Evolutionary conservation across 2,888 invertebrate genomes (phyloP).

Genomic region (Drosophila kuntzei): DNA sequence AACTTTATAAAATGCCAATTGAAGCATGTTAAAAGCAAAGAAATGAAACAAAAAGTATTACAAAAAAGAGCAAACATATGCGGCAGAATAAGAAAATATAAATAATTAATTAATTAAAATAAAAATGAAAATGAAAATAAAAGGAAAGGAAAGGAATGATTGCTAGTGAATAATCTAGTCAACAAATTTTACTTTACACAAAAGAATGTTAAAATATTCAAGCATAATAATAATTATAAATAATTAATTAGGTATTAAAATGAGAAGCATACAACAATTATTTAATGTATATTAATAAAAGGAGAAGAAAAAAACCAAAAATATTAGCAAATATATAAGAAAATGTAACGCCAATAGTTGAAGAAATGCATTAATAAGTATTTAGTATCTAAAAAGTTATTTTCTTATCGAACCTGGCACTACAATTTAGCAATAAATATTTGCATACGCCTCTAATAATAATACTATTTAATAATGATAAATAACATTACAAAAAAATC

Average conservation of each 20-base stretch:
- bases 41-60: conserved; percentile 50
- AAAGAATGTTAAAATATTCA: conserved; percentile 48
- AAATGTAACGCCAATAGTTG: conserved; percentile 37
- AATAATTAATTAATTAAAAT: conserved; percentile 7
- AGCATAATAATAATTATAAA: conserved; percentile 51
- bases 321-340: not conserved
- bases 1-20: conserved; percentile 49
- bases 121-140: conserved; percentile 9
- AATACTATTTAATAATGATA: conserved; percentile 24
- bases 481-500: conserved; percentile 16
- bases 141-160: conserved; percentile 11
- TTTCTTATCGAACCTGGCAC: conserved; percentile 81
- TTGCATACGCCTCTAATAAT: conserved; percentile 44
- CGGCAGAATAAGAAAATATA: conserved; percentile 22
- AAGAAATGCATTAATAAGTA: conserved; percentile 36
- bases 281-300: conserved; percentile 17
- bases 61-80: conserved; percentile 15
- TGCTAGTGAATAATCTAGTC: conserved; percentile 63
- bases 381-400: conserved; percentile 53
- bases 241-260: conserved; percentile 24
- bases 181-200: conserved; percentile 66
- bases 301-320: not conserved
- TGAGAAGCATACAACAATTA: conserved; percentile 33
- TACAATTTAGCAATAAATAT: conserved; percentile 69
- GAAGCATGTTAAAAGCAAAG: conserved; percentile 28